Evolutionary conservation across 2,113 vertebrate species (phyloP).

Genomic region (Ophthalmolycus amberensis): DNA sequence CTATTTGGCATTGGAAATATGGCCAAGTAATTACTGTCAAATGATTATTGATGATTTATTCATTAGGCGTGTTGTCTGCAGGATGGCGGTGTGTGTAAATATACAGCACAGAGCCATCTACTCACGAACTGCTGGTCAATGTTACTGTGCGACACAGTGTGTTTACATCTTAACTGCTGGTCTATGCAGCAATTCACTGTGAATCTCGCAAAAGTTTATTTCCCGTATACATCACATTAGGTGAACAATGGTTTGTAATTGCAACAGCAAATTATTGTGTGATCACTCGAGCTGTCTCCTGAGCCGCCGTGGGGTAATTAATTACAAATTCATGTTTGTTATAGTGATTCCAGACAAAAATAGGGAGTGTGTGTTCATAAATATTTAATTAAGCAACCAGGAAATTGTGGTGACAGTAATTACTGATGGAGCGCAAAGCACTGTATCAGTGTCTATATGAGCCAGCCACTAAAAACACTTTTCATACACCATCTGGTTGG

Average conservation of each 20-base stretch:
- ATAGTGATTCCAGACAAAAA: slow-evolving; percentile 65
- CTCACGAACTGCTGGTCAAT: slow-evolving; percentile 10
- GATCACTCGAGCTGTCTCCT: slow-evolving; percentile 61
- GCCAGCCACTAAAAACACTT: slow-evolving; percentile 18
- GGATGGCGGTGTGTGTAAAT: neutral
- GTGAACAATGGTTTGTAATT: slow-evolving; percentile 61
- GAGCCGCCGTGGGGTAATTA: slow-evolving; percentile 52
- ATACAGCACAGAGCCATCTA: neutral
- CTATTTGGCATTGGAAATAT: slow-evolving; percentile 8
- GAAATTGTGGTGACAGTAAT: slow-evolving; percentile 63
- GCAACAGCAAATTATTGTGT: slow-evolving; percentile 57
- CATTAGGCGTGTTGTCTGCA: slow-evolving; percentile 24
- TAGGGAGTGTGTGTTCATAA: slow-evolving; percentile 42
- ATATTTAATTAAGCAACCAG: slow-evolving; percentile 68
- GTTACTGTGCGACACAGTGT: neutral
- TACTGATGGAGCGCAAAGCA: slow-evolving; percentile 46
- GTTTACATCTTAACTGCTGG: neutral
- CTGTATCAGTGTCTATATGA: slow-evolving; percentile 29
- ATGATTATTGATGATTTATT: slow-evolving; percentile 54
- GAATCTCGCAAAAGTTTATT: slow-evolving; percentile 15
- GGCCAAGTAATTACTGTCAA: slow-evolving; percentile 37
- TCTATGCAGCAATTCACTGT: neutral
- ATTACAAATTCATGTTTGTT: slow-evolving; percentile 72
- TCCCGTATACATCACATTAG: slow-evolving; percentile 30
- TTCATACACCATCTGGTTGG: slow-evolving; percentile 30